phyloP scores from a whole-genome alignment of 1,140 invertebrate genomes.

The Elymnias hypermnestra region DNA sequence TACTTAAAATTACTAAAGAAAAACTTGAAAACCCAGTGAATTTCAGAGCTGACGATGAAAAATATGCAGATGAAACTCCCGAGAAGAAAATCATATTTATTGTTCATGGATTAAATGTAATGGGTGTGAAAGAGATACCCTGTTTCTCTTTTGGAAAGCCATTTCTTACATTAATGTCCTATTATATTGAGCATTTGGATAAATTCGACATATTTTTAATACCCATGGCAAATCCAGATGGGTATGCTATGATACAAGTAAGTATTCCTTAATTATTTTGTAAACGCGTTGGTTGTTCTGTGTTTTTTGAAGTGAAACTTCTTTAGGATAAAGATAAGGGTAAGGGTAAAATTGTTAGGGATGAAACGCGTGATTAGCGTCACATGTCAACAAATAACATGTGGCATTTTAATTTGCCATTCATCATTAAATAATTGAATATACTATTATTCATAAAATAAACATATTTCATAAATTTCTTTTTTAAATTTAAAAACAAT shows the following conservation, averaged over 20 bases:
- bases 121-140: constrained; percentile 24
- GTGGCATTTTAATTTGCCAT: no score
- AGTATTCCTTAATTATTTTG: constrained; percentile 6
- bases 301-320: no score
- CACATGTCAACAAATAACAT: no score
- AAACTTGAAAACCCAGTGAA: constrained; percentile 7
- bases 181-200: constrained; percentile 46
- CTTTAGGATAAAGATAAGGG: no score
- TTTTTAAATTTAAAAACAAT: no score
- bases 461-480: no score
- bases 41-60: constrained; percentile 33
- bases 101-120: constrained; percentile 48
- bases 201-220: constrained; percentile 61
- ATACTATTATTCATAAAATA: no score
- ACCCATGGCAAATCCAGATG: constrained; percentile 59
- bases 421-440: no score
- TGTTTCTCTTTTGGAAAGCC: constrained; percentile 14
- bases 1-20: constrained; percentile 38
- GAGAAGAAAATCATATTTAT: constrained; percentile 64
- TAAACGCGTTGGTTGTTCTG: no score
- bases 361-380: no score
- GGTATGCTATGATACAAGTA: constrained; percentile 16
- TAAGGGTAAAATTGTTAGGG: no score
- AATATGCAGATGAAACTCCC: constrained; percentile 36
- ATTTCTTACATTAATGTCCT: constrained; percentile 30